Evolutionary conservation across 2,888 invertebrate genomes (phyloP).

Genomic region (Philaethria dido): DNA sequence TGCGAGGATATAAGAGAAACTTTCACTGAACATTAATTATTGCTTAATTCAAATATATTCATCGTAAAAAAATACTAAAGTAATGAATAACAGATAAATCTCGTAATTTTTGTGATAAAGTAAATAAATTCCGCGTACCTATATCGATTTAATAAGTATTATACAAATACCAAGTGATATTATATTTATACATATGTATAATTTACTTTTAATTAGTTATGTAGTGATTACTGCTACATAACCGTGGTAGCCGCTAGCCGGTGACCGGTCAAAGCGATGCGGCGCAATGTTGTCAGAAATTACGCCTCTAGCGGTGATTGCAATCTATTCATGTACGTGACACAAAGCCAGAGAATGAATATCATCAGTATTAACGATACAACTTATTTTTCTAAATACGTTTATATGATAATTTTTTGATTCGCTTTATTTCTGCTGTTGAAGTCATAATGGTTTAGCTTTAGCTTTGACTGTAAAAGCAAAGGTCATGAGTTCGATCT

Average conservation of each 20-base stretch:
- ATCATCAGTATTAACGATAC: slow-evolving; percentile 14
- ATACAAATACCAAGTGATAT: not conserved
- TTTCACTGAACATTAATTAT: not conserved
- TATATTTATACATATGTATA: slow-evolving; percentile 28
- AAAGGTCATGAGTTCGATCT: no score
- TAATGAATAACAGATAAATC: slow-evolving; percentile 21
- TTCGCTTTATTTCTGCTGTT: no score
- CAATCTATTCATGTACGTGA: slow-evolving; percentile 43
- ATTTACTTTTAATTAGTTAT: slow-evolving; percentile 19
- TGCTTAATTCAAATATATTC: not conserved
- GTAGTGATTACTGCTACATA: not conserved
- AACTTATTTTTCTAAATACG: not conserved
- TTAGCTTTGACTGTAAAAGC: no score
- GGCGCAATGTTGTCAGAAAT: slow-evolving; percentile 52
- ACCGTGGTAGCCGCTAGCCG: slow-evolving; percentile 3
- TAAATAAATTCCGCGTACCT: slow-evolving; percentile 45
- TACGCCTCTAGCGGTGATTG: slow-evolving; percentile 56
- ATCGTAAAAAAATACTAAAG: not conserved
- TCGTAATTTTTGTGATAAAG: not conserved
- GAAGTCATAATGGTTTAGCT: no score
- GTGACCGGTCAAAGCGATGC: slow-evolving; percentile 51
- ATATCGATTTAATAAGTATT: not conserved
- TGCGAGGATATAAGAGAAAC: not conserved
- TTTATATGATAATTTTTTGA: not conserved
- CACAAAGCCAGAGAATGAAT: slow-evolving; percentile 24